Evolutionary conservation across 2,113 vertebrate species (phyloP).

Genomic region (Vombatus ursinus): DNA sequence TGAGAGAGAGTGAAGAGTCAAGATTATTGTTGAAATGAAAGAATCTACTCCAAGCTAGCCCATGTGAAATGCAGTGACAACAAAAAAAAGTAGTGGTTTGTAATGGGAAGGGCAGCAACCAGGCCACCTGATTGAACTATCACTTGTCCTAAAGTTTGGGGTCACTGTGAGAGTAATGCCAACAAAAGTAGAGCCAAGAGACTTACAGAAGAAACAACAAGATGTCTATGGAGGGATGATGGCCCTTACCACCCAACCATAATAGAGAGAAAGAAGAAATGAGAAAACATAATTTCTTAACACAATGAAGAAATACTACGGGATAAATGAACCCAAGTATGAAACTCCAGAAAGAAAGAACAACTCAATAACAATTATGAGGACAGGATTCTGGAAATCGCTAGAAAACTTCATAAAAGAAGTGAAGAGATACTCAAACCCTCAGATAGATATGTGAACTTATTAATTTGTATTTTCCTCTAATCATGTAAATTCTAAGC

Average conservation of each 20-base stretch:
- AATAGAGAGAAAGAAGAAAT: not conserved
- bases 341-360: not conserved
- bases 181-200: not conserved
- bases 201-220: not conserved
- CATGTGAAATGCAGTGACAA: not conserved
- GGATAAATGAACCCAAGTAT: not conserved
- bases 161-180: not conserved
- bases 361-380: not conserved
- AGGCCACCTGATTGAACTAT: not conserved
- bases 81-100: not conserved
- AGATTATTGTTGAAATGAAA: not conserved
- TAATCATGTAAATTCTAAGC: not conserved
- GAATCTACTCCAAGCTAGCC: not conserved
- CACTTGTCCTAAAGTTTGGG: not conserved
- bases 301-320: not conserved
- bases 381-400: not conserved
- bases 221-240: not conserved
- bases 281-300: not conserved
- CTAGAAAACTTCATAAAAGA: not conserved
- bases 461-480: not conserved
- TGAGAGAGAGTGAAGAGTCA: not conserved
- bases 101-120: not conserved
- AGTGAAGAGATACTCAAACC: not conserved
- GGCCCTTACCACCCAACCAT: not conserved
- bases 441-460: not conserved